phyloP scores from a whole-genome alignment of 2,113 vertebrate genomes.

The Neodontobutis hainanensis region DNA sequence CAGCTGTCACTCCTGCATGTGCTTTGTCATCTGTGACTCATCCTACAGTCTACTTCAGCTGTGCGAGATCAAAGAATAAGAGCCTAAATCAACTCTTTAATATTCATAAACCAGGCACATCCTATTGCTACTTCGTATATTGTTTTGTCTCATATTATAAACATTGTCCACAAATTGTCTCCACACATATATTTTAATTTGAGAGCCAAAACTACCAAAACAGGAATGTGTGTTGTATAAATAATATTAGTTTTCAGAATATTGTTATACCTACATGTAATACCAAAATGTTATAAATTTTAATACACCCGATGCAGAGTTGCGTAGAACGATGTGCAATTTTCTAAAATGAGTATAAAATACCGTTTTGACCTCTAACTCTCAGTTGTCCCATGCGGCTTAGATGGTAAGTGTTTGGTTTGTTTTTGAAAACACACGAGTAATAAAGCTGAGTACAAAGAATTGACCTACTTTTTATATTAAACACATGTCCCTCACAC shows the following conservation, averaged over 20 bases:
- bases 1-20: neutral
- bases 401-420: conserved; percentile 17
- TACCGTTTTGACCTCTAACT: conserved; percentile 34
- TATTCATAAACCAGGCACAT: no score
- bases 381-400: conserved; percentile 9
- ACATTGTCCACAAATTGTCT: no score
- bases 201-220: neutral
- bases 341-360: conserved; percentile 29
- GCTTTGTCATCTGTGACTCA: neutral
- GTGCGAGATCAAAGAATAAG: no score
- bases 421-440: conserved; percentile 51
- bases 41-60: neutral
- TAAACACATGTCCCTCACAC: conserved; percentile 56
- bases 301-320: neutral
- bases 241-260: neutral
- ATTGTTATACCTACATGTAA: no score
- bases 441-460: conserved; percentile 66
- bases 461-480: conserved; percentile 67
- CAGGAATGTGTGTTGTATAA: neutral
- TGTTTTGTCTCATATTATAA: no score
- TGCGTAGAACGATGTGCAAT: conserved; percentile 13
- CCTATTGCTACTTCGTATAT: no score
- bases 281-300: no score
- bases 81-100: no score
- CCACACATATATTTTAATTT: no score